Base-by-base conservation (phyloP, 2,888 invertebrate species). In the Liodrosophila aerea region DNA sequence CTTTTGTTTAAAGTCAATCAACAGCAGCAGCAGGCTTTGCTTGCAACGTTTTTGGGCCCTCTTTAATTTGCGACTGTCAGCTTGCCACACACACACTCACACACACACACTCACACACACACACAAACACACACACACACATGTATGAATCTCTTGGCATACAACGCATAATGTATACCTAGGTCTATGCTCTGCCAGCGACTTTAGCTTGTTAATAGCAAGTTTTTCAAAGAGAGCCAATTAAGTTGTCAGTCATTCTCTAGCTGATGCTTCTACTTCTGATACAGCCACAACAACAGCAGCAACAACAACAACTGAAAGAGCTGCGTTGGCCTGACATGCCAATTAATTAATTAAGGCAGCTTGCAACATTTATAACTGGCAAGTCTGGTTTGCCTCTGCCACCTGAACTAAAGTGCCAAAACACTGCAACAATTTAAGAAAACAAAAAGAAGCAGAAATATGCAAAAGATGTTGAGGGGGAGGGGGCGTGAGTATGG, bases 231-330 rank as follows among this genome's bases (percentile, higher is more conserved):
- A 82, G 80, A 76, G 87, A 86, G 78, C 82, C 82, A 87, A 87
- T 87, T 87, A 87, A 85, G 78, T 87, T 87, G 87, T 87, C 87
- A 86, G 85, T 87, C 88, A 87, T 64, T 83, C 77, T 59, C 56
- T 59, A 69, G 58, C 44, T 74, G 82, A 58, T 53, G 56, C 45
- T 63, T 40, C 54, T 58, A 16, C 57, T 43, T 31, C 54, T 31
- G 36, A n/a, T n/a, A n/a, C n/a, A n/a, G n/a, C n/a, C n/a, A n/a
- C 37, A 27, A 4, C 65, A 36, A 16, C 44, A 33, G 16, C 47
- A 43, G 12, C 50, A n/a, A 1, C 9, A 36, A 18, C 40, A 43
- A 54, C 54, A 43, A 33, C 44, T 31, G 9, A 34, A 31, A 27
- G 13, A 16, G 22, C 46, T 46, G 22, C 40, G 40, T 49, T 34